phyloP scores from a whole-genome alignment of 2,888 invertebrate species.

The Acanthopleura granulata region DNA sequence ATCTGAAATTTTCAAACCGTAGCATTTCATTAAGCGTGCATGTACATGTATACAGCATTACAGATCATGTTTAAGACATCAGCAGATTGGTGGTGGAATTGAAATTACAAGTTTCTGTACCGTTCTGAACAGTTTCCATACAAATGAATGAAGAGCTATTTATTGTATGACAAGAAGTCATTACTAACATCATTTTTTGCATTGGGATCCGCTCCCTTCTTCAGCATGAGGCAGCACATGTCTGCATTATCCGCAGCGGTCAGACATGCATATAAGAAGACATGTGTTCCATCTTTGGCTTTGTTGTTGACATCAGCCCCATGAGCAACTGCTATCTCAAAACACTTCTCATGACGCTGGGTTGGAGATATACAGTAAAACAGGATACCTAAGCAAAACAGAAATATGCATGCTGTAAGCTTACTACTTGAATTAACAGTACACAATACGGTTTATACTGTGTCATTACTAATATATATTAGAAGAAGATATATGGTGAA shows the following conservation, averaged over 20 bases:
- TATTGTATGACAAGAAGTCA: too few species aligned
- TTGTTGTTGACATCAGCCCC: constrained; percentile 68
- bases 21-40: too few species aligned
- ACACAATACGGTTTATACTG: background rate
- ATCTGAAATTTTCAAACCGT: background rate
- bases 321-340: constrained; percentile 63
- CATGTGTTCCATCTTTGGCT: constrained; percentile 63
- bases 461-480: background rate
- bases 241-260: constrained; percentile 66
- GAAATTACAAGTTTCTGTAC: too few species aligned
- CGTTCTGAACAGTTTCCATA: too few species aligned
- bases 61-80: too few species aligned
- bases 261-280: constrained; percentile 66
- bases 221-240: constrained; percentile 62
- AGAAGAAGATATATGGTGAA: too few species aligned
- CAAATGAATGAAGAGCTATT: too few species aligned
- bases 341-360: constrained; percentile 65
- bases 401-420: background rate
- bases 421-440: background rate
- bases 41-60: too few species aligned
- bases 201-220: constrained; percentile 67
- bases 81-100: background rate
- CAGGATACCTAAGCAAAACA: constrained; percentile 56
- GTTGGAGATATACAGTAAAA: constrained; percentile 68
- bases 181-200: constrained; percentile 57